Evolutionary conservation across 1,140 invertebrate species (phyloP).

Genomic region (Ips nitidus): DNA sequence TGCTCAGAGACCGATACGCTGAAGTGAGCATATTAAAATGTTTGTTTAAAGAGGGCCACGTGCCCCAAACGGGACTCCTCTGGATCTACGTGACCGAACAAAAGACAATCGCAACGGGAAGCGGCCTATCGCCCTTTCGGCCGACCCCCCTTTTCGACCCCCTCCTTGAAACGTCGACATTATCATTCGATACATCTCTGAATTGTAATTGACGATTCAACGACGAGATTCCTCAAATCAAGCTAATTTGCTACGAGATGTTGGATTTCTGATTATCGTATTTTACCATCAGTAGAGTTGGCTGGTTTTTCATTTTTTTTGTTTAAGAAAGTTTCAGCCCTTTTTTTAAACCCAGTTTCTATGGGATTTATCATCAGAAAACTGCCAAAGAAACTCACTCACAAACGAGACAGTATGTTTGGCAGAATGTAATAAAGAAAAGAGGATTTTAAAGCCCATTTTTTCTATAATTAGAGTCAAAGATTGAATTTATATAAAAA

Average conservation of each 20-base stretch:
- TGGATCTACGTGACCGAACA: constrained; percentile 38
- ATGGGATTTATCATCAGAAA: too few species aligned
- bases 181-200: constrained; percentile 23
- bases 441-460: too few species aligned
- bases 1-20: constrained; percentile 10
- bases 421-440: too few species aligned
- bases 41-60: constrained; percentile 38
- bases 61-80: constrained; percentile 27
- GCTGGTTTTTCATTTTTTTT: background rate
- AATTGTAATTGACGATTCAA: constrained; percentile 19
- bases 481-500: too few species aligned
- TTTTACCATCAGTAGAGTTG: background rate
- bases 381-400: too few species aligned
- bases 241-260: constrained; percentile 18
- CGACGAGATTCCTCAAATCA: constrained; percentile 21
- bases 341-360: too few species aligned
- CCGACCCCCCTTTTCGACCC: constrained; percentile 19
- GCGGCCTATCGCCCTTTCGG: constrained; percentile 34
- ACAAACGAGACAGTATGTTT: too few species aligned
- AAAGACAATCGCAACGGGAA: constrained; percentile 38
- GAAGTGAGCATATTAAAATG: constrained; percentile 37
- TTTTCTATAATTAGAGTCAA: too few species aligned
- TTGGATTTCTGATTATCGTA: constrained; percentile 4
- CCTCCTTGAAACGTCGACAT: constrained; percentile 22
- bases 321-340: too few species aligned